Conservation (phyloP, 64 coral and sea anemone species). For the Actinia tenebrosa region DNA sequence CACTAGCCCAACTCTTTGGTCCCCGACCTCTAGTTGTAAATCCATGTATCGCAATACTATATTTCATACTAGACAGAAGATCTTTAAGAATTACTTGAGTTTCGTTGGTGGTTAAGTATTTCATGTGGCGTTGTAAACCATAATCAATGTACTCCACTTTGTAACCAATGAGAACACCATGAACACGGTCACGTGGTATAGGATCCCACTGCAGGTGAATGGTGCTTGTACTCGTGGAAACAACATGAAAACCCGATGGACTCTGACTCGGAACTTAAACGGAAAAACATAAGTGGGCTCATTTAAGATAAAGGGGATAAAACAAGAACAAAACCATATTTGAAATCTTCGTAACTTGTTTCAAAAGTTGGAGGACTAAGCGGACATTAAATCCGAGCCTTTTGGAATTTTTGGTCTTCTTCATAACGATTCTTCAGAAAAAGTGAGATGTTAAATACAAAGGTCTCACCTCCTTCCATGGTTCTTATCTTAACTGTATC, state of each 20-base stretch:
- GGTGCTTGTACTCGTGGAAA: neutral
- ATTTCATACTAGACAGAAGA: neutral
- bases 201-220: neutral
- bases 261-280: neutral
- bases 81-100: neutral
- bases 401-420: too few species aligned
- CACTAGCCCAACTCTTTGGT: neutral
- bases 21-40: neutral
- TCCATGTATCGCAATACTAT: neutral
- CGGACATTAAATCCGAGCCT: too few species aligned
- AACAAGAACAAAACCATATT: too few species aligned
- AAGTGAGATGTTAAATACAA: too few species aligned
- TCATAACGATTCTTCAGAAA: too few species aligned
- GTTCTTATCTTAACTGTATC: too few species aligned
- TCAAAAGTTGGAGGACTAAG: too few species aligned
- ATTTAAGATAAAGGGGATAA: too few species aligned
- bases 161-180: neutral
- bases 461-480: too few species aligned
- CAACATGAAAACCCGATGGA: neutral
- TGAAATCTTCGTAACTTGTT: too few species aligned
- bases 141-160: neutral
- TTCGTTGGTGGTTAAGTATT: neutral
- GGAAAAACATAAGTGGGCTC: too few species aligned
- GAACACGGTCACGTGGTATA: neutral
- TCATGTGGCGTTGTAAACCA: neutral